Base-by-base conservation (phyloP, 2,797 vertebrate species). In the Poeciliopsis gracilis region DNA sequence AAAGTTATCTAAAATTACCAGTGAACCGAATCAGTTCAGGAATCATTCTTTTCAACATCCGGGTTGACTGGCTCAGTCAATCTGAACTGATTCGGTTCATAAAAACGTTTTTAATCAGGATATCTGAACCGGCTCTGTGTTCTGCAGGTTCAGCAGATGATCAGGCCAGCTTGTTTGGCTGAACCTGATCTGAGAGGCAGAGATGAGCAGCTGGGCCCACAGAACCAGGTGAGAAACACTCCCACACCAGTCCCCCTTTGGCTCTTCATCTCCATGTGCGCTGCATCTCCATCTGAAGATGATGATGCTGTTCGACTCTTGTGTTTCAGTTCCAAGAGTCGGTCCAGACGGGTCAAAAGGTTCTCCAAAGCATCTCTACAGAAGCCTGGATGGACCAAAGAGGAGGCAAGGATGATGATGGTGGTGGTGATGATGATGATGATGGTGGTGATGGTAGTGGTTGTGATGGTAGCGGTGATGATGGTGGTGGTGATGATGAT, bases 311-410 rank as follows among this genome's bases (percentile, higher is more conserved):
- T 10, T 13, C 3, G 51, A 28, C 25, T n/a, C n/a, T 86, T 25
- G 77, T 1, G 63, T 77, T 49, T 3, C 16, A 89, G 86, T 7
- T 77, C 72, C 0, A 89, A 83, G 78, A 70, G 41, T 30, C 63
- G 20, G 15, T 79, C 72, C 55, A 2, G 63, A 23, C 53, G 16
- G 28, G 4, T 76, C 3, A 73, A 75, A 38, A 67, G 30, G 1
- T 59, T 73, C 33, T 85, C 79, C 72, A 91, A 61, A 75, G 59
- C 3, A 7, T 72, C 66, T 25, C 28, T 84, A 59, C 81, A 82
- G 77, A 90, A 79, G 61, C 66, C 76, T 36, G 81, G 20, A 38
- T 92, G 92, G 92, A 85, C 82, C 0, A 84, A 87, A 78, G 89
- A 87, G 0, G 87, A 92, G 88, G 92, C 91, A 78, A 81, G 23